Base-by-base conservation (phyloP, 2,797 vertebrate genomes). In the Tapirus indicus region DNA sequence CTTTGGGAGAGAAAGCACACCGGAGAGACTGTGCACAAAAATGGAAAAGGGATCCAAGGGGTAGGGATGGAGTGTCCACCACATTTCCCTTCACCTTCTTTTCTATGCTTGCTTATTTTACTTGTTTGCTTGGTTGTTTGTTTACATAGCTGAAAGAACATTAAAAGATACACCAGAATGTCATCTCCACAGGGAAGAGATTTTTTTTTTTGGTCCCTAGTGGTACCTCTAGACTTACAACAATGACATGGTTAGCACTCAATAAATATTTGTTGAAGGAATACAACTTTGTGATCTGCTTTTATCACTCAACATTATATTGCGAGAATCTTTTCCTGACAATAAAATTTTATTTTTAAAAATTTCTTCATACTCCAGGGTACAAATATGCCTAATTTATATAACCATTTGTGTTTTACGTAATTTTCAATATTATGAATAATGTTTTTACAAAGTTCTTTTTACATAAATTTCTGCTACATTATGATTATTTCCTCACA, bases 341-440 rank as follows among this genome's bases (percentile, higher is more conserved):
- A 90, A 77, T 75, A 47, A 38, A 83, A 62, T 54, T 77, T 90
- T 66, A 83, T 47, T 94, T 95, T 62, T 35, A 78, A 92, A 68
- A 27, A 29, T 44, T 74, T 75, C 29, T 25, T 82, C 20, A 44
- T 60, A 25, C 29, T 86, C n/a, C 35, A 74, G n/a, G 25, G 10
- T 44, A 35, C 7, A 54, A 29, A 82, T 47, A 32, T 92, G 5
- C 35, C 44, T 80, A 16, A n/a, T 94, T 87, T 69, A 72, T 69
- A 47, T 38, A 91, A 49, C 29, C 25, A 68, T 58, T 92, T 94
- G 25, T 18, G 13, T 52, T 87, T 92, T 85, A 69, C 82, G 10
- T 29, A 47, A 12, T 75, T 49, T 83, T 86, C 6, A 44, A 16
- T 62, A 54, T 94, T 44, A 27, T 49, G 49, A 88, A 58, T 25